Evolutionary conservation across 2,113 vertebrate genomes (phyloP).

Genomic region (Passer montanus): DNA sequence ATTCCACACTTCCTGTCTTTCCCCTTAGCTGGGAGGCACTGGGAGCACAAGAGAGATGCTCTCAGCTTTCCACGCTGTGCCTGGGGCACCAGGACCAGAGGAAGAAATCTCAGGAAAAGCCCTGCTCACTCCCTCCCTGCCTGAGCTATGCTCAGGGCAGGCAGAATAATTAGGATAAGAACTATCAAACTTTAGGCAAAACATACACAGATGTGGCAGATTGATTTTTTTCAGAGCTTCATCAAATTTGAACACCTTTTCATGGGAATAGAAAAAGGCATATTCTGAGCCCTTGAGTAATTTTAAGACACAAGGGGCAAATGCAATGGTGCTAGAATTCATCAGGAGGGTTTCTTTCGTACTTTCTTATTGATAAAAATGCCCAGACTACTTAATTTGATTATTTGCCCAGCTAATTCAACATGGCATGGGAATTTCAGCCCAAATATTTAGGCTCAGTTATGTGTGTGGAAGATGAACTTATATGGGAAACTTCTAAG

Average conservation of each 20-base stretch:
- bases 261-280: background rate
- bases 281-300: background rate
- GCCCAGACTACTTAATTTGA: background rate
- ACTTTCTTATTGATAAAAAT: background rate
- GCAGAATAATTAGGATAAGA: background rate
- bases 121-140: background rate
- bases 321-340: background rate
- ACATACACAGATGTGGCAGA: background rate
- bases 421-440: background rate
- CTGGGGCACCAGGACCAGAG: background rate
- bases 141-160: background rate
- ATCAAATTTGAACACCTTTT: background rate
- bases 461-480: background rate
- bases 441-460: background rate
- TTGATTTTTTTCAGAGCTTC: background rate
- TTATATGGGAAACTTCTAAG: background rate
- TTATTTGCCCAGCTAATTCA: background rate
- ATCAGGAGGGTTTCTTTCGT: background rate
- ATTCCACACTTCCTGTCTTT: rapidly evolving
- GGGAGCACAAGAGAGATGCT: background rate
- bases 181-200: background rate
- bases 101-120: background rate
- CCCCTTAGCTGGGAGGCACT: background rate
- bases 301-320: background rate
- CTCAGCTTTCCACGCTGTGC: background rate